A percentile compares a stretch with the other conserved stretches of the same genome.
phyloP scores from a whole-genome alignment of 2,888 invertebrate genomes.

The Malthinus flaveolus region DNA sequence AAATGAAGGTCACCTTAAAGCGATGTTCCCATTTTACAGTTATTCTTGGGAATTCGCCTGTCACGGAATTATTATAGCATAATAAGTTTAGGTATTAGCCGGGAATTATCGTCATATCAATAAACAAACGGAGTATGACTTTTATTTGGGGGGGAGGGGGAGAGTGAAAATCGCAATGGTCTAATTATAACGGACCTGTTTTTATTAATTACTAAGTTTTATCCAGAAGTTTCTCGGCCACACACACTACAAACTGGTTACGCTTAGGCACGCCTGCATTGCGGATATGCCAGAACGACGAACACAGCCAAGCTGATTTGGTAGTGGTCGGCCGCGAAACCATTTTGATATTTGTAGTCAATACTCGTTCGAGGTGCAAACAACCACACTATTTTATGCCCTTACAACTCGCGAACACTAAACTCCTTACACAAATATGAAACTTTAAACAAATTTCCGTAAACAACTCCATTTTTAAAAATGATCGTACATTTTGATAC shows the following conservation, averaged over 20 bases:
- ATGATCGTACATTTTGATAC: not conserved
- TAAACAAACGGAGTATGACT: constrained; percentile 41
- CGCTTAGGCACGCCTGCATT: constrained; percentile 56
- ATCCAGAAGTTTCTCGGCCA: constrained; percentile 52
- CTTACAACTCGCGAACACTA: not conserved
- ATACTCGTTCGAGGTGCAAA: constrained; percentile 30
- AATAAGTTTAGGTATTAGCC: constrained; percentile 34
- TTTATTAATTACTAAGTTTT: constrained; percentile 43
- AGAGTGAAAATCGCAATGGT: constrained; percentile 38
- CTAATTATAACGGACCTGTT: constrained; percentile 45
- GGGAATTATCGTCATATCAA: constrained; percentile 42
- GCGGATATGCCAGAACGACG: constrained; percentile 56
- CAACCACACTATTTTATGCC: constrained; percentile 3
- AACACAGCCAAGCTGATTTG: constrained; percentile 51
- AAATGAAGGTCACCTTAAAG: constrained; percentile 42
- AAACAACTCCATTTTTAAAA: not conserved
- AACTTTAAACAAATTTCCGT: no score
- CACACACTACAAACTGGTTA: constrained; percentile 51
- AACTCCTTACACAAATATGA: no score
- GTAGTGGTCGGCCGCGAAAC: constrained; percentile 56
- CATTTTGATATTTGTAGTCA: constrained; percentile 54
- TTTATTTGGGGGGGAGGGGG: constrained; percentile 49
- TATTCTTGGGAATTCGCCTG: constrained; percentile 31
- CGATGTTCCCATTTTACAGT: constrained; percentile 32
- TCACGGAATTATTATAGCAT: constrained; percentile 27